Conservation (phyloP, 2,888 invertebrate genomes). For the Drosophila anceps region DNA sequence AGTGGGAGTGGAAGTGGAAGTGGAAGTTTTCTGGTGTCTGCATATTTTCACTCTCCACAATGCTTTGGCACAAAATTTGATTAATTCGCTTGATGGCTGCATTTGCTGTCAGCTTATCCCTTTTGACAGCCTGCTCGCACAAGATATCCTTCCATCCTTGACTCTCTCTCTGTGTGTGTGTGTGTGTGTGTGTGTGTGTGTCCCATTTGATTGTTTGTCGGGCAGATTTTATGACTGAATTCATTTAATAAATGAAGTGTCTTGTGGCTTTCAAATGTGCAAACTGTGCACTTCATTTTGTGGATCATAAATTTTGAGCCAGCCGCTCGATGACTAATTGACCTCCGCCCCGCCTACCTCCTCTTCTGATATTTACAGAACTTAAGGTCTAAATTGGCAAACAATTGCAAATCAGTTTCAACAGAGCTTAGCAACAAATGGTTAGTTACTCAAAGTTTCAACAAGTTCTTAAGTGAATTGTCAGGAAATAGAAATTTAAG, state of each 20-base stretch:
- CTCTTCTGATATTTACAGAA: not conserved
- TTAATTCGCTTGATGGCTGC: slow-evolving; percentile 67
- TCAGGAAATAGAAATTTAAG: not conserved
- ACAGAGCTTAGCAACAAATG: not conserved
- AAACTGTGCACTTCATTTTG: slow-evolving; percentile 46
- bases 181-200: slow-evolving; percentile 6
- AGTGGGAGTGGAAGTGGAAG: not conserved
- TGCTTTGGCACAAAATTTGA: slow-evolving; percentile 63
- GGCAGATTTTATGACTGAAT: slow-evolving; percentile 39
- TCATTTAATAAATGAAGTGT: slow-evolving; percentile 70
- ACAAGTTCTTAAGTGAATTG: not conserved
- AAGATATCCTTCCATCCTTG: slow-evolving; percentile 27
- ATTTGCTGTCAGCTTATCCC: slow-evolving; percentile 67
- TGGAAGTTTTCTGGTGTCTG: slow-evolving; percentile 1
- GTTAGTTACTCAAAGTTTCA: slow-evolving; percentile 10
- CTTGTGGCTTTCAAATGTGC: slow-evolving; percentile 55
- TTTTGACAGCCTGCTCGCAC: slow-evolving; percentile 40
- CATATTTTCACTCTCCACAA: slow-evolving; percentile 4
- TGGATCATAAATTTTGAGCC: slow-evolving; percentile 33
- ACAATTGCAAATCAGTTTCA: slow-evolving; percentile 4
- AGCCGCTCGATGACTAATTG: slow-evolving; percentile 30
- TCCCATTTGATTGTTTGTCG: slow-evolving; percentile 40
- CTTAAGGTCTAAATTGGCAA: slow-evolving; percentile 6
- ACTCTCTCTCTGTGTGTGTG: slow-evolving; percentile 3
- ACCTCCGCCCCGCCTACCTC: not conserved